Evolutionary conservation across 2,113 vertebrate genomes (phyloP).

Genomic region (Phaethornis superciliosus): DNA sequence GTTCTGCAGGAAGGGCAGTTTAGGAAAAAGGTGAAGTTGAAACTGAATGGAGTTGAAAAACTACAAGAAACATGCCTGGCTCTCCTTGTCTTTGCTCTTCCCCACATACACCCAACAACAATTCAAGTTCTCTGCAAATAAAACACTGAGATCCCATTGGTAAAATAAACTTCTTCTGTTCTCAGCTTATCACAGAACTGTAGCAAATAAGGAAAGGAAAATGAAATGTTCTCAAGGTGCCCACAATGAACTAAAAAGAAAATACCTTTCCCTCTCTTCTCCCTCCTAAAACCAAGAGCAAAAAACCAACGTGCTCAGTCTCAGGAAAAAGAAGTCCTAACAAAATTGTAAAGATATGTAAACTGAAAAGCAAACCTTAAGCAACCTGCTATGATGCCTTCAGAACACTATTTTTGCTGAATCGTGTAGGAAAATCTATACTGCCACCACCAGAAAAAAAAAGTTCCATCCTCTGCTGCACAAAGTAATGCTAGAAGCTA

Average conservation of each 20-base stretch:
- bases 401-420: constrained; percentile 62
- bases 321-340: background rate
- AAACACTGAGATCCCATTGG: background rate
- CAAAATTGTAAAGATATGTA: background rate
- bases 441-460: constrained; percentile 53
- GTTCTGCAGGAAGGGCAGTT: background rate
- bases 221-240: background rate
- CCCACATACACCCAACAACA: background rate
- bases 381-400: background rate
- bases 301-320: background rate
- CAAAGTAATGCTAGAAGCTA: constrained; percentile 24
- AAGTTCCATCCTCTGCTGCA: background rate
- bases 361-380: constrained; percentile 22
- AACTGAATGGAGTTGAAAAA: background rate
- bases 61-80: background rate
- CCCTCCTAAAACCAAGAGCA: background rate
- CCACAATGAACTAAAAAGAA: background rate
- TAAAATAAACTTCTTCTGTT: background rate
- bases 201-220: background rate
- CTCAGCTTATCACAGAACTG: background rate
- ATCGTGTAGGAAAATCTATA: constrained; percentile 37
- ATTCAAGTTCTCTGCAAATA: background rate
- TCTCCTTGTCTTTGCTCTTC: background rate
- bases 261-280: background rate
- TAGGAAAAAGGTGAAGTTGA: background rate